These are phyloP conservation scores for Chymomyza amoena DNA, from an alignment of 2,888 invertebrate species.

Conservation along the genomic window DNA sequence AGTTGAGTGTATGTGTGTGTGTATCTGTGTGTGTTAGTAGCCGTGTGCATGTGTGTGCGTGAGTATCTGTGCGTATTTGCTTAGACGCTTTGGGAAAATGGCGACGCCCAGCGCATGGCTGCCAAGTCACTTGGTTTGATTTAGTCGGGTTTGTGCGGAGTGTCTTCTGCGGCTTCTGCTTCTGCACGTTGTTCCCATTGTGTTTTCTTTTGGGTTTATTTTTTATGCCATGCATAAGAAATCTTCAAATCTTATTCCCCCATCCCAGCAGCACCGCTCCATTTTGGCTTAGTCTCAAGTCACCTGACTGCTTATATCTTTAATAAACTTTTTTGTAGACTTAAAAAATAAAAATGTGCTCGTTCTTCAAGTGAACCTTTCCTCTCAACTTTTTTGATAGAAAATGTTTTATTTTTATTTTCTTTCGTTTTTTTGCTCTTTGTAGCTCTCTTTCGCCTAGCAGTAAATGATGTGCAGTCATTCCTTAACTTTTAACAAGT, in stretches of 20 bases:
- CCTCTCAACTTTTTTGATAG: not conserved
- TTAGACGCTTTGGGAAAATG: not conserved
- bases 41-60: not conserved
- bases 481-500: slow-evolving; percentile 29
- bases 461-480: slow-evolving; percentile 47
- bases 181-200: not conserved
- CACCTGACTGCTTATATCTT: slow-evolving; percentile 31
- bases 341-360: not conserved
- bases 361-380: not conserved
- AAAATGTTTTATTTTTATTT: too few relatives aligned
- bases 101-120: not conserved
- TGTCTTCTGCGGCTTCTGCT: slow-evolving; percentile 4
- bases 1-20: not conserved
- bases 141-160: slow-evolving; percentile 19
- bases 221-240: slow-evolving; percentile 44
- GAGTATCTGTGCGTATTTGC: not conserved
- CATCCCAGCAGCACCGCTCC: slow-evolving; percentile 11
- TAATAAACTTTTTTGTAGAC: slow-evolving; percentile 25
- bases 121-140: slow-evolving; percentile 16
- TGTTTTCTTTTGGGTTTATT: slow-evolving; percentile 38
- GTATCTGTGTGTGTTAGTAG: not conserved
- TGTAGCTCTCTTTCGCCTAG: slow-evolving; percentile 3
- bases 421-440: not conserved
- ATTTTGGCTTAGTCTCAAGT: slow-evolving; percentile 30
- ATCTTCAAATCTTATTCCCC: slow-evolving; percentile 27